Conservation (phyloP, 2,797 vertebrate species). For the Pterois miles region DNA sequence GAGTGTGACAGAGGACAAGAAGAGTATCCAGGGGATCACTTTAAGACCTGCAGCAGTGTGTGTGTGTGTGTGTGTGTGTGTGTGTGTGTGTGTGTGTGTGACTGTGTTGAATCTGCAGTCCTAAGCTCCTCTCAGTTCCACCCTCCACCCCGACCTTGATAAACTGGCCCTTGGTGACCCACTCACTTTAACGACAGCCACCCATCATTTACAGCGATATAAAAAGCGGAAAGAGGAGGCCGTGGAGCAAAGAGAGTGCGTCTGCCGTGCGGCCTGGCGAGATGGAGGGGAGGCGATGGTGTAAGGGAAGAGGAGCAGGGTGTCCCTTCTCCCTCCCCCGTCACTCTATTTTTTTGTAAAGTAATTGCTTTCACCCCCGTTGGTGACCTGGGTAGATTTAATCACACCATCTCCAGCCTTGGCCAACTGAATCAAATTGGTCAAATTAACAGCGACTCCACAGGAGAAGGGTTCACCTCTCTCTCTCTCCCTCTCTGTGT, state of each 20-base stretch:
- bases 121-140: slow-evolving; percentile 62
- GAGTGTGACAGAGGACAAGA: slow-evolving; percentile 69
- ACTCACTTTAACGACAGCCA: slow-evolving; percentile 75
- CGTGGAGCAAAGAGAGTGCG: slow-evolving; percentile 46
- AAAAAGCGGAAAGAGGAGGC: slow-evolving; percentile 46
- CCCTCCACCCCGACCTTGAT: slow-evolving; percentile 75
- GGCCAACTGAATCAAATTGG: slow-evolving; percentile 84
- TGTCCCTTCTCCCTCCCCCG: slow-evolving; percentile 61
- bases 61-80: not conserved
- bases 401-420: slow-evolving; percentile 80
- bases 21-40: slow-evolving; percentile 63
- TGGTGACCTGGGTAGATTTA: slow-evolving; percentile 86
- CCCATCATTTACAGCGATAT: slow-evolving; percentile 76
- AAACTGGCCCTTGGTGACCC: slow-evolving; percentile 74
- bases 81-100: slow-evolving; percentile 12
- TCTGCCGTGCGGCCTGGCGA: slow-evolving; percentile 31
- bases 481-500: slow-evolving; percentile 13
- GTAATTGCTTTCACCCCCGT: slow-evolving; percentile 87
- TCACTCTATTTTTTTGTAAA: slow-evolving; percentile 81
- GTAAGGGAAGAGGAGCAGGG: slow-evolving; percentile 54
- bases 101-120: slow-evolving; percentile 15
- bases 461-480: slow-evolving; percentile 66
- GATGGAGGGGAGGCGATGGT: slow-evolving; percentile 9
- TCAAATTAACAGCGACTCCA: slow-evolving; percentile 81
- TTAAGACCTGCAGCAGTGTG: slow-evolving; percentile 42